These are phyloP conservation scores for Beris morrisii DNA, from an alignment of 2,888 invertebrate genomes.

Conservation along the genomic window DNA sequence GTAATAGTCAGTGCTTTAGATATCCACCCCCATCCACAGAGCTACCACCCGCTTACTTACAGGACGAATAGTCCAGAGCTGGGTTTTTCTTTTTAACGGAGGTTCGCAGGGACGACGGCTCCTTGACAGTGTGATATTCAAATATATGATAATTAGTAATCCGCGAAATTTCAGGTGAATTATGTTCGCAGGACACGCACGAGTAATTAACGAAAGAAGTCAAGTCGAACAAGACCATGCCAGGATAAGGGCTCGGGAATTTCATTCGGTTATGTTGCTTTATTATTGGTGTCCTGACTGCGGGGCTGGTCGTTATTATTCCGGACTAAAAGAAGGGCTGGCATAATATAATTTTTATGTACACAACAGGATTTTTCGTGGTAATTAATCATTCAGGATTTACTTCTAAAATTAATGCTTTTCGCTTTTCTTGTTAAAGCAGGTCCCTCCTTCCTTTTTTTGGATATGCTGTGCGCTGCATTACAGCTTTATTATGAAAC, in stretches of 20 bases:
- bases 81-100: no score
- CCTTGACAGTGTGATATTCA: slow-evolving; percentile 19
- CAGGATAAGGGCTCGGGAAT: slow-evolving; percentile 31
- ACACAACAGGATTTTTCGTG: slow-evolving; percentile 36
- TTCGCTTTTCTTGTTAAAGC: slow-evolving; percentile 28
- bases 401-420: slow-evolving; percentile 33
- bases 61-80: no score
- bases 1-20: slow-evolving; percentile 11
- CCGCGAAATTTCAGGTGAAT: slow-evolving; percentile 37
- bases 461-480: no score
- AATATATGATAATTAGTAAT: slow-evolving; percentile 32
- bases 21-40: background rate
- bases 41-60: no score
- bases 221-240: slow-evolving; percentile 32
- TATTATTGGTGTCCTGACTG: slow-evolving; percentile 2
- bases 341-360: slow-evolving; percentile 37
- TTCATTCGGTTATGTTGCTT: slow-evolving; percentile 1
- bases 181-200: slow-evolving; percentile 40
- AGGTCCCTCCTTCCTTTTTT: slow-evolving; percentile 19
- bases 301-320: slow-evolving; percentile 17
- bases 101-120: background rate
- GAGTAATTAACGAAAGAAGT: slow-evolving; percentile 39
- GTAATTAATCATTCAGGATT: slow-evolving; percentile 39
- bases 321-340: slow-evolving; percentile 23
- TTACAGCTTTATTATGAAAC: no score